phyloP scores from a whole-genome alignment of 2,113 vertebrate species.

The Scalopus aquaticus region DNA sequence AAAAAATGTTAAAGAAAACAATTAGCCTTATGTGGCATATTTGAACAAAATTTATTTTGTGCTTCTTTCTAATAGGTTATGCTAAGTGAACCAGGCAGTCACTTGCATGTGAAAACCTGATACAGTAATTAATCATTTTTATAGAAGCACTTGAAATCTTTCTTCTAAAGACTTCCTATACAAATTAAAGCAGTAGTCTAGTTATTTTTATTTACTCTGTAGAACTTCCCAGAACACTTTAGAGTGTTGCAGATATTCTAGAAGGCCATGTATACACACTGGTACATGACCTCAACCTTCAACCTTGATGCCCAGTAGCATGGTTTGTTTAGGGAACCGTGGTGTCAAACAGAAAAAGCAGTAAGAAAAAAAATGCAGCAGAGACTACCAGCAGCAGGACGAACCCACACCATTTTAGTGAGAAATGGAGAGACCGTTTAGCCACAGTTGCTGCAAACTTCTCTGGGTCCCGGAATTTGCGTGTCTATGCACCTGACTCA shows the following conservation, averaged over 20 bases:
- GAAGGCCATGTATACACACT: background rate
- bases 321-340: background rate
- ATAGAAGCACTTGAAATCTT: background rate
- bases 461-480: background rate
- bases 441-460: background rate
- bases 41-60: conserved; percentile 10
- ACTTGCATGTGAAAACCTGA: background rate
- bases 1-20: background rate
- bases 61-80: background rate
- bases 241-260: background rate
- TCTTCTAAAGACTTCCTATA: background rate
- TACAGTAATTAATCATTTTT: background rate
- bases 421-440: background rate
- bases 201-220: background rate
- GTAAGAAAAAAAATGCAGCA: background rate
- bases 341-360: background rate
- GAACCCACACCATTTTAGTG: background rate
- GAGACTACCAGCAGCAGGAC: background rate
- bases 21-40: background rate
- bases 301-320: background rate
- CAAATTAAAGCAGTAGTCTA: background rate
- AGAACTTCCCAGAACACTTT: background rate
- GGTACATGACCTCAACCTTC: background rate
- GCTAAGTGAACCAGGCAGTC: background rate
- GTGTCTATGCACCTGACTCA: background rate